Percentiles rank a stretch among this genome's conserved stretches.
phyloP scores from a whole-genome alignment of 2,113 vertebrate genomes.

The Petromus typicus region DNA sequence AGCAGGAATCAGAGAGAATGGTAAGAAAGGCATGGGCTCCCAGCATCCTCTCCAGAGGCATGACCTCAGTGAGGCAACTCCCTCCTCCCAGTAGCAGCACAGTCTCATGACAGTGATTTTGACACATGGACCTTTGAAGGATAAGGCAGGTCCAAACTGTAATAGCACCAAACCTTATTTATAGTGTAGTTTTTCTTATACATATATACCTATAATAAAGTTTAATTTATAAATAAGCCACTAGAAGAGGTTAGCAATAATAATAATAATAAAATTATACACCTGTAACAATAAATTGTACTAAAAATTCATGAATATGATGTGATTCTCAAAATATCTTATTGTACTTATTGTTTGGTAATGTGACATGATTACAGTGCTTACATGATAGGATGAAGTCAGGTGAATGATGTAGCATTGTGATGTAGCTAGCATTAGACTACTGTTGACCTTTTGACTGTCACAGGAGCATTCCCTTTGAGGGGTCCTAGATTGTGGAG shows the following conservation, averaged over 20 bases:
- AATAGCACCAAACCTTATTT: not conserved
- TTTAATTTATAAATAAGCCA: not conserved
- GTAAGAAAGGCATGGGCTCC: not conserved
- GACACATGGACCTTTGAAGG: not conserved
- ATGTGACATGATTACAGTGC: not conserved
- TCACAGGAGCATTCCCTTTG: not conserved
- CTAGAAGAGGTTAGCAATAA: not conserved
- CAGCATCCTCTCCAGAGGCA: not conserved
- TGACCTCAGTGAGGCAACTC: not conserved
- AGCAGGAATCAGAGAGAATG: not conserved
- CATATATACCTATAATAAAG: not conserved
- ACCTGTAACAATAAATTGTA: not conserved
- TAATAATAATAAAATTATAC: not conserved
- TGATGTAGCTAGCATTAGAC: not conserved
- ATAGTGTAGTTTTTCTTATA: not conserved
- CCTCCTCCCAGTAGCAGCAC: not conserved
- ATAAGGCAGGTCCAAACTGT: not conserved
- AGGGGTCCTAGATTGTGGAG: not conserved
- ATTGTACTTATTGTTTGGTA: not conserved
- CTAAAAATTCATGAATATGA: not conserved
- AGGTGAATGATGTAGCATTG: not conserved
- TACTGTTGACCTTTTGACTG: not conserved
- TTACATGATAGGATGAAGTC: not conserved
- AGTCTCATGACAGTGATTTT: not conserved
- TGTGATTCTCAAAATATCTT: not conserved